Evolutionary conservation across 2,888 invertebrate species (phyloP).

Genomic region (Ellobium chinense): DNA sequence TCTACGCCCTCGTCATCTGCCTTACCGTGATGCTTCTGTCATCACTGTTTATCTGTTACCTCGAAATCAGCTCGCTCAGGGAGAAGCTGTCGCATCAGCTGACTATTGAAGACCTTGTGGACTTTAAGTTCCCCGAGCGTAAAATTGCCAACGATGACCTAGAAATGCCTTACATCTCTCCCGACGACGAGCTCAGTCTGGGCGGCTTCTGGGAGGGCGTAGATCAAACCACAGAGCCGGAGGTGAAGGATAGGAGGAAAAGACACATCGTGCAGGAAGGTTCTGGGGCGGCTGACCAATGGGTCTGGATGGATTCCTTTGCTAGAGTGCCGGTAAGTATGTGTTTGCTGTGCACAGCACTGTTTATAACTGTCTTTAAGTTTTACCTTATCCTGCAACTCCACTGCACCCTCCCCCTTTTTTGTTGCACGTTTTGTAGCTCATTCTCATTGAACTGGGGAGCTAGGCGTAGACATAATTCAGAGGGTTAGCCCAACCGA

Average conservation of each 20-base stretch:
- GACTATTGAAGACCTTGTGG: conserved; percentile 8
- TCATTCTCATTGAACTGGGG: too few species aligned
- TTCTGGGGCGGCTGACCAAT: conserved; percentile 34
- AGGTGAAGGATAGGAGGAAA: neutral
- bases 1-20: conserved; percentile 11
- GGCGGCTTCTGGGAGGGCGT: neutral
- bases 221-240: neutral
- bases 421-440: too few species aligned
- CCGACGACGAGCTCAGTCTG: neutral
- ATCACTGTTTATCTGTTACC: conserved; percentile 4
- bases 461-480: too few species aligned
- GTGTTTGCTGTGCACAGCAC: neutral
- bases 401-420: too few species aligned
- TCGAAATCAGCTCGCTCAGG: conserved; percentile 17
- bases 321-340: conserved; percentile 45
- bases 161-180: conserved; percentile 20
- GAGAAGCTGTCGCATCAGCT: neutral
- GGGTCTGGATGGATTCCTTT: conserved; percentile 46
- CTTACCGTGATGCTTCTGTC: conserved; percentile 18
- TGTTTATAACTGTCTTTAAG: too few species aligned
- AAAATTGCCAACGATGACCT: neutral
- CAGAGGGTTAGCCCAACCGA: too few species aligned
- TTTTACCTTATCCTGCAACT: too few species aligned
- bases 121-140: neutral
- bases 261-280: conserved; percentile 9